Evolutionary conservation across 1,140 invertebrate species (phyloP).

Genomic region (Brachionus plicatilis): DNA sequence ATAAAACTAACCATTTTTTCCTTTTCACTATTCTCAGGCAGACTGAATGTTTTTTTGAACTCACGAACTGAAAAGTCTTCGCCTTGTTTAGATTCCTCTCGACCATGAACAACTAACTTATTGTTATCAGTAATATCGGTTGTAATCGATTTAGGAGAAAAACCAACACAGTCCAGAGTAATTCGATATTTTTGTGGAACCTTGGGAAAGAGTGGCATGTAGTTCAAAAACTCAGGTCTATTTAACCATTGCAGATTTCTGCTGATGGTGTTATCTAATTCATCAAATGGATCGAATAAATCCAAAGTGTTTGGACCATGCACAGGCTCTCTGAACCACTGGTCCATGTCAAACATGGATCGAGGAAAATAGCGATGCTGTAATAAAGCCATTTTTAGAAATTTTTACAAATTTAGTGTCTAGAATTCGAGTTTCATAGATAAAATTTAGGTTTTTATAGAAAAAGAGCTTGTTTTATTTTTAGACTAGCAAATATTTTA

Average conservation of each 20-base stretch:
- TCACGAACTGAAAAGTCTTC: slow-evolving; percentile 22
- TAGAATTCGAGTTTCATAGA: too few species aligned
- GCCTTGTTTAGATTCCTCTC: not conserved
- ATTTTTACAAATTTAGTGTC: not conserved
- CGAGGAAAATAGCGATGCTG: slow-evolving; percentile 16
- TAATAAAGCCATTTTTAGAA: slow-evolving; percentile 10
- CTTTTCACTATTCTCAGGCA: not conserved
- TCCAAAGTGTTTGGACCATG: slow-evolving; percentile 26
- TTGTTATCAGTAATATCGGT: slow-evolving; percentile 10
- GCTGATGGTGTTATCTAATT: slow-evolving; percentile 22
- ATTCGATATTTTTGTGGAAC: slow-evolving; percentile 35
- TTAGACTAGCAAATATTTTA: not conserved
- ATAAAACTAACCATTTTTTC: slow-evolving; percentile 36
- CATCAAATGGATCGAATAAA: slow-evolving; percentile 34
- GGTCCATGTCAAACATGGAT: slow-evolving; percentile 32
- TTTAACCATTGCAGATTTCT: slow-evolving; percentile 24
- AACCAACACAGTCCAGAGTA: slow-evolving; percentile 10
- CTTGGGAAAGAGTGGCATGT: slow-evolving; percentile 32
- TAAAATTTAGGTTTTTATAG: not conserved
- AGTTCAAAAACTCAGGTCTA: slow-evolving; percentile 33
- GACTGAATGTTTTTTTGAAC: not conserved
- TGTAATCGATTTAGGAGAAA: not conserved
- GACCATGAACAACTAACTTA: not conserved
- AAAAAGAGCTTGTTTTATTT: not conserved
- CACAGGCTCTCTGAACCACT: slow-evolving; percentile 2